These are phyloP conservation scores for Cephus cinctus DNA, from an alignment of 1,140 invertebrate genomes.

Conservation along the genomic window DNA sequence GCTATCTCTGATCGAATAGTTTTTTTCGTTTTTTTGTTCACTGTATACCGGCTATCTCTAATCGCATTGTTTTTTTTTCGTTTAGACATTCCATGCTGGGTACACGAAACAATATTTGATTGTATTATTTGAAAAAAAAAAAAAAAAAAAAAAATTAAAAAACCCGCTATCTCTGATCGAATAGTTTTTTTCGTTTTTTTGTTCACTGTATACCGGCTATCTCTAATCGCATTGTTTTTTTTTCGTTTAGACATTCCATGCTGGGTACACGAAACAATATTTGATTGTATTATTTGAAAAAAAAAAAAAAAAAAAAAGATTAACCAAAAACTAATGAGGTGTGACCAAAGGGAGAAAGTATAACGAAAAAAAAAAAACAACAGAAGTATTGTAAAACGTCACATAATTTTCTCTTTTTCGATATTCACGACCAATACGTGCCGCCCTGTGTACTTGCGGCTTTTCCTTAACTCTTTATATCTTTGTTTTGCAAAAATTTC, in stretches of 20 bases:
- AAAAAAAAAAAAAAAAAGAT: slow-evolving; percentile 12
- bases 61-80: slow-evolving; percentile 20
- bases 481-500: no score
- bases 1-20: slow-evolving; percentile 29
- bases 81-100: slow-evolving; percentile 44
- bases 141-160: slow-evolving; percentile 16
- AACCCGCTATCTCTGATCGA: slow-evolving; percentile 29
- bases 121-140: slow-evolving; percentile 29
- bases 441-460: no score
- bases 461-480: no score
- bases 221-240: no score
- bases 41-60: background rate
- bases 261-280: slow-evolving; percentile 19
- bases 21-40: slow-evolving; percentile 17
- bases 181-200: slow-evolving; percentile 21
- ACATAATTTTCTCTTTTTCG: no score
- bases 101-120: slow-evolving; percentile 16
- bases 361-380: no score
- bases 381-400: no score
- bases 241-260: slow-evolving; percentile 44
- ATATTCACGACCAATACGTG: no score
- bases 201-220: background rate
- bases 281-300: slow-evolving; percentile 13
- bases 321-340: no score
- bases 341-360: no score